phyloP scores from a whole-genome alignment of 2,113 vertebrate species.

The Panthera leo region DNA sequence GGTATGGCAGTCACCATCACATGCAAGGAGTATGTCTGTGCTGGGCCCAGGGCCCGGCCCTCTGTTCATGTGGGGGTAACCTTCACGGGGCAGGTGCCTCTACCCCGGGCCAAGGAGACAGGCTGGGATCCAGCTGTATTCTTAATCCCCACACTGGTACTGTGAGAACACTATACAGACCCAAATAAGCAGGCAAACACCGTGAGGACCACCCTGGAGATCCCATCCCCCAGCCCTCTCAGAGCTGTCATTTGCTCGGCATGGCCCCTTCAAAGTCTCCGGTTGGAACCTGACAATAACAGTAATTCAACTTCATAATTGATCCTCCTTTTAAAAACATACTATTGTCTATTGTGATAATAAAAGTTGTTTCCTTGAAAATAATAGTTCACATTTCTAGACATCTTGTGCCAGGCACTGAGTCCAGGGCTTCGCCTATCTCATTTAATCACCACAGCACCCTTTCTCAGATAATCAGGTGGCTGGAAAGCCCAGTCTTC shows the following conservation, averaged over 20 bases:
- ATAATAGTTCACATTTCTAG: not conserved
- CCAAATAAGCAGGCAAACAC: not conserved
- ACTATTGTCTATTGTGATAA: not conserved
- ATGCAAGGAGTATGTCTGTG: not conserved
- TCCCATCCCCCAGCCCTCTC: not conserved
- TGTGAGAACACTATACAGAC: not conserved
- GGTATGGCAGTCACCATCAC: too few relatives aligned
- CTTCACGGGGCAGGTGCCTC: not conserved
- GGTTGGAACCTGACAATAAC: not conserved
- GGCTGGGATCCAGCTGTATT: not conserved
- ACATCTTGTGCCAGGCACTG: not conserved
- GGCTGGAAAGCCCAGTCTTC: not conserved
- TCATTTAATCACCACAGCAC: not conserved
- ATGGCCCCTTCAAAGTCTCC: not conserved
- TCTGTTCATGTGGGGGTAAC: rapidly evolving
- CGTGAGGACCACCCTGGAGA: not conserved
- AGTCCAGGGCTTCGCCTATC: not conserved
- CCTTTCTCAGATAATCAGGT: not conserved
- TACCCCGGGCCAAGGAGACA: not conserved
- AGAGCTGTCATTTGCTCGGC: not conserved
- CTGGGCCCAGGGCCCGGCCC: not conserved
- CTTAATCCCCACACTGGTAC: not conserved
- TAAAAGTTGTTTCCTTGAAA: slow-evolving; percentile 6
- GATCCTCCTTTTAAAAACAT: not conserved
- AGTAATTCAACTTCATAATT: not conserved